Evolutionary conservation across 1,140 invertebrate species (phyloP), one percentile per base, ranked within the genome.

Genomic region (Notospermus geniculatus): DNA sequence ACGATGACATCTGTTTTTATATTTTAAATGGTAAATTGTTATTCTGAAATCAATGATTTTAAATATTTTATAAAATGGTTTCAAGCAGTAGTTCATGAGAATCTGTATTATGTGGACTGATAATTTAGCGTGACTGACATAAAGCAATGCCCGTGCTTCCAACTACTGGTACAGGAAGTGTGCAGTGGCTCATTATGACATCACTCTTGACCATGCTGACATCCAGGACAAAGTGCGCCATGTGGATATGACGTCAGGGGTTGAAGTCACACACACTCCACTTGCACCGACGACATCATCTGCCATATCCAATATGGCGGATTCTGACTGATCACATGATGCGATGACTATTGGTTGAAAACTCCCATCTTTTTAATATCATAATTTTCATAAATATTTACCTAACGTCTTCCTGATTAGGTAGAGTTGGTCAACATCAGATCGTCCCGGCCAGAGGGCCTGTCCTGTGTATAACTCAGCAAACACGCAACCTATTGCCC

Each of bases 361-460:
- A n/a, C 15, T 15, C 9, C n/a, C 23, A 23, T 19, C n/a, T n/a
- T n/a, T n/a, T n/a, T n/a, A n/a, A n/a, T 39, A 19, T 27, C 23
- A 11, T 15, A n/a, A 60, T n/a, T 19, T 25, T 29, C 17, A 2
- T 28, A 55, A 13, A 41, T 58, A 55, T 69, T 72, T 70, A 85
- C 86, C 87, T 55, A 88, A 70, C 0, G 93, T 96, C 82, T 90
- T 90, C 71, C 92, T 86, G 70, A 98, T 98, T 61, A 97, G 85
- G 82, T 96, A 98, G 27, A 99, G 82, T 79, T 99, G 97, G 83
- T 99, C 97, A 1, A 98, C 90, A 76, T 99, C 97, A 13, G 95
- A 97, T 82, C 97, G 93, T 52, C 96, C 96, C 0, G 95, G 95
- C 95, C 95, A 98, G 1, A 99, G 79, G 2, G 80, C 75, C 54